A percentile compares a stretch with the other conserved stretches of the same genome.
Conservation (phyloP, 1,140 invertebrate genomes). For the Rhagoletis zephyria region DNA sequence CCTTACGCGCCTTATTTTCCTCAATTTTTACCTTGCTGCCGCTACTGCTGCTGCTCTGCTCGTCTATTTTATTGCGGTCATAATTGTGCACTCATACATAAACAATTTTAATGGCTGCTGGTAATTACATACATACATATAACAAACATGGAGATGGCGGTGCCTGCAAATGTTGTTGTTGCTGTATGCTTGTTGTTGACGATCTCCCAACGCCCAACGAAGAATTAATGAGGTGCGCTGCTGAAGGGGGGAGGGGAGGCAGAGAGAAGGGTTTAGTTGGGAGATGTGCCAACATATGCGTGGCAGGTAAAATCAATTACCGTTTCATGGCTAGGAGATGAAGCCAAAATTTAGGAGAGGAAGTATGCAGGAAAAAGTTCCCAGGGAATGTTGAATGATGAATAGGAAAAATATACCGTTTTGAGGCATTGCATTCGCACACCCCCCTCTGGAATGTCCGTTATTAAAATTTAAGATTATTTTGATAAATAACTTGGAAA, state of each 20-base stretch:
- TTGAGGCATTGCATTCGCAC: no score
- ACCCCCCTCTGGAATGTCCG: no score
- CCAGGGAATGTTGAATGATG: no score
- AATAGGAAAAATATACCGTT: no score
- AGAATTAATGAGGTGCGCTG: neutral
- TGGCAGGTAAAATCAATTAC: constrained; percentile 23
- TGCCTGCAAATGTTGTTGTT: no score
- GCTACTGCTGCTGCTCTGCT: neutral
- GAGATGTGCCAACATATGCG: neutral
- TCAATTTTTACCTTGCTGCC: constrained; percentile 7
- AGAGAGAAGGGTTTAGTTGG: neutral
- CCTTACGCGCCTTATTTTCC: neutral
- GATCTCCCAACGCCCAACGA: no score
- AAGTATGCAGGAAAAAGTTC: no score
- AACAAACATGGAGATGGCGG: neutral
- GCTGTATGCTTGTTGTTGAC: no score
- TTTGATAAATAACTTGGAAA: no score
- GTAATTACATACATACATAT: neutral
- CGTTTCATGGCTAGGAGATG: neutral
- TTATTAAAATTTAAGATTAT: no score
- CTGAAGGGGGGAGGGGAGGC: neutral
- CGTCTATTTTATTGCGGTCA: neutral
- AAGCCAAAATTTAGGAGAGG: neutral
- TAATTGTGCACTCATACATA: neutral
- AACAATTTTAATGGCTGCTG: no score